Percentiles rank a stretch among this genome's conserved stretches.
Evolutionary conservation across 1,140 invertebrate genomes (phyloP).

Genomic region (Zaprionus ghesquierei): DNA sequence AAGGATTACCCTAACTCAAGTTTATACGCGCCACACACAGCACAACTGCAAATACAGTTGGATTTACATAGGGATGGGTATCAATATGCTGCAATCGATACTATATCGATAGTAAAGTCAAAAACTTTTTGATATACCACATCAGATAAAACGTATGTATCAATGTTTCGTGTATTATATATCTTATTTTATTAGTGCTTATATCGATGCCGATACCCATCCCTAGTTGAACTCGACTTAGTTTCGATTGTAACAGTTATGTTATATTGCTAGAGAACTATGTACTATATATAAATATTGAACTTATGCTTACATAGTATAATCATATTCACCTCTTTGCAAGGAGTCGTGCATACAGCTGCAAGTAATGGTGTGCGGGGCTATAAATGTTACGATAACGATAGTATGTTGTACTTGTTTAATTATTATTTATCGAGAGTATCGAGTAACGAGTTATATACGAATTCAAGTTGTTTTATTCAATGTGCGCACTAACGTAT

Average conservation of each 20-base stretch:
- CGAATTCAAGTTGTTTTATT: conserved; percentile 16
- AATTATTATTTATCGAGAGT: conserved; percentile 13
- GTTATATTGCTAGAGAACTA: not conserved
- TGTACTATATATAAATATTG: conserved; percentile 19
- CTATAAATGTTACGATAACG: conserved; percentile 46
- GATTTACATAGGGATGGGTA: not conserved
- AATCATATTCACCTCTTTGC: conserved; percentile 74
- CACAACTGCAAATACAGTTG: not conserved
- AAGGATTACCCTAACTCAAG: not conserved
- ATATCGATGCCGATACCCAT: not conserved
- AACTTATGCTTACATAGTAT: conserved; percentile 33
- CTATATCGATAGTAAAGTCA: not conserved
- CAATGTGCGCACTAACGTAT: conserved; percentile 24
- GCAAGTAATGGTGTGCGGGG: conserved; percentile 72
- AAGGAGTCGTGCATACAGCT: conserved; percentile 80
- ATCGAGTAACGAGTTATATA: conserved; percentile 3
- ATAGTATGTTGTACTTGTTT: conserved; percentile 27
- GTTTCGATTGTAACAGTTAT: not conserved
- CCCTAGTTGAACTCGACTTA: not conserved
- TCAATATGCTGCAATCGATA: not conserved
- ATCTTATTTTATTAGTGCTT: not conserved
- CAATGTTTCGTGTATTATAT: not conserved
- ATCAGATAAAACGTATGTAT: not conserved
- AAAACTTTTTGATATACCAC: no score
- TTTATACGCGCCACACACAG: not conserved